A percentile compares a stretch with the other conserved stretches of the same genome.
phyloP scores from a whole-genome alignment of 2,888 invertebrate genomes.

The Prosapia bicincta region DNA sequence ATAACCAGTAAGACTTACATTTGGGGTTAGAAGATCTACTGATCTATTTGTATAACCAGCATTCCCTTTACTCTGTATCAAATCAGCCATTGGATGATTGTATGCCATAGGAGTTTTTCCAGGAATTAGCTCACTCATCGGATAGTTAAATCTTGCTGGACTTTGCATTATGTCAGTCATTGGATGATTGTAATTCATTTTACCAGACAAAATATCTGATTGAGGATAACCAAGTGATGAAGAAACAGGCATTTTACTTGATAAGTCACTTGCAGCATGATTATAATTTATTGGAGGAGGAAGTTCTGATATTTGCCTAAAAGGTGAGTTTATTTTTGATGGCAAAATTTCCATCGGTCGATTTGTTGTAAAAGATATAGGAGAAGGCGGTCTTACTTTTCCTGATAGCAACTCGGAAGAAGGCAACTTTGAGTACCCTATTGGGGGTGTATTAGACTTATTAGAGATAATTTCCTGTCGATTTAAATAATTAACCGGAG shows the following conservation, averaged over 20 bases:
- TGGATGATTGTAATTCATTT: constrained; percentile 34
- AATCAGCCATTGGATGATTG: constrained; percentile 35
- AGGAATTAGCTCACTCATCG: constrained; percentile 29
- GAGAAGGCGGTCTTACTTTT: constrained; percentile 27
- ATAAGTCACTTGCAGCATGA: constrained; percentile 29
- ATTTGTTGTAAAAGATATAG: constrained; percentile 32
- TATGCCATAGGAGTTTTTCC: constrained; percentile 28
- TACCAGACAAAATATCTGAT: constrained; percentile 28
- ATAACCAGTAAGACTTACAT: constrained; percentile 15
- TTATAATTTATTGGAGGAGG: constrained; percentile 30
- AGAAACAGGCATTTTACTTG: constrained; percentile 28
- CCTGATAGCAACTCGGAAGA: constrained; percentile 10
- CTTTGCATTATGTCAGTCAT: constrained; percentile 34
- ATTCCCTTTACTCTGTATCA: constrained; percentile 34
- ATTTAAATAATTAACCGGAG: constrained; percentile 17
- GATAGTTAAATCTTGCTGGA: constrained; percentile 31
- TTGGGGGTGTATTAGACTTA: constrained; percentile 3
- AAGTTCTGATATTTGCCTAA: constrained; percentile 33
- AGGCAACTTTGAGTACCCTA: constrained; percentile 25
- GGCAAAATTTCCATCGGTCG: constrained; percentile 34
- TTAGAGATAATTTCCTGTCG: constrained; percentile 19
- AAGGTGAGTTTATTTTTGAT: constrained; percentile 35
- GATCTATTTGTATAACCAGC: constrained; percentile 28
- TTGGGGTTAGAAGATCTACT: constrained; percentile 16
- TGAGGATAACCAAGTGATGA: constrained; percentile 30